Evolutionary conservation across 2,113 vertebrate species (phyloP).

Genomic region (Prinia subflava): DNA sequence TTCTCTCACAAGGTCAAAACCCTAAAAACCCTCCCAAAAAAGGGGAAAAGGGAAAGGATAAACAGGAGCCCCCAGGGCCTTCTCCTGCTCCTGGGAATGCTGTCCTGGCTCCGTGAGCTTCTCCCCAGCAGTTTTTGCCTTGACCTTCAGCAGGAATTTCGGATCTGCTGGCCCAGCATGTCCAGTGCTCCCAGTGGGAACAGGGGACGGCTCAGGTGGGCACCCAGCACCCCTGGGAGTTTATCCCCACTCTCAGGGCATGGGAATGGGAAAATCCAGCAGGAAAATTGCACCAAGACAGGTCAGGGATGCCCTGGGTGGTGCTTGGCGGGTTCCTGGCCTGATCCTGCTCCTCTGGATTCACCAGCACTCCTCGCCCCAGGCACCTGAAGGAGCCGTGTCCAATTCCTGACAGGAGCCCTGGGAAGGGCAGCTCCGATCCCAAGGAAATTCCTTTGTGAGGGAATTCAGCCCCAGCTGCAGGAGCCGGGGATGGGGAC

Average conservation of each 20-base stretch:
- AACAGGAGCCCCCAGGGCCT: background rate
- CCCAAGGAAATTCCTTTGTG: background rate
- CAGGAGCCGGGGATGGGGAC: background rate
- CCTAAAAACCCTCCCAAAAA: too few species aligned
- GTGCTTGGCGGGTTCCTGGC: accelerated
- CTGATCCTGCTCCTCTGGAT: accelerated
- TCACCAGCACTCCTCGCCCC: accelerated
- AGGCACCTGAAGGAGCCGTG: background rate
- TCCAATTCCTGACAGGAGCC: background rate
- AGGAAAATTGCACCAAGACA: accelerated
- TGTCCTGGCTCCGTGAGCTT: background rate
- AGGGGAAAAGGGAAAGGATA: background rate
- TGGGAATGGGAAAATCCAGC: background rate
- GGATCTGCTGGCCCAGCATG: accelerated
- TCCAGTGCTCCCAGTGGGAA: background rate
- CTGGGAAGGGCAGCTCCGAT: background rate
- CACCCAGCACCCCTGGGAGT: accelerated
- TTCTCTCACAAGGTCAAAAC: background rate
- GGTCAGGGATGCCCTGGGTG: accelerated
- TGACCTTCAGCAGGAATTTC: background rate
- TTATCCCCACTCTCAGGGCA: accelerated
- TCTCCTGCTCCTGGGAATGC: background rate
- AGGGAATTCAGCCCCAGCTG: background rate
- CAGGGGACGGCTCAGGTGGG: background rate
- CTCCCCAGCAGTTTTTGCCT: background rate